Evolutionary conservation across 2,797 vertebrate species (phyloP), one percentile per base, ranked within the genome.

Genomic region (Enoplosus armatus): DNA sequence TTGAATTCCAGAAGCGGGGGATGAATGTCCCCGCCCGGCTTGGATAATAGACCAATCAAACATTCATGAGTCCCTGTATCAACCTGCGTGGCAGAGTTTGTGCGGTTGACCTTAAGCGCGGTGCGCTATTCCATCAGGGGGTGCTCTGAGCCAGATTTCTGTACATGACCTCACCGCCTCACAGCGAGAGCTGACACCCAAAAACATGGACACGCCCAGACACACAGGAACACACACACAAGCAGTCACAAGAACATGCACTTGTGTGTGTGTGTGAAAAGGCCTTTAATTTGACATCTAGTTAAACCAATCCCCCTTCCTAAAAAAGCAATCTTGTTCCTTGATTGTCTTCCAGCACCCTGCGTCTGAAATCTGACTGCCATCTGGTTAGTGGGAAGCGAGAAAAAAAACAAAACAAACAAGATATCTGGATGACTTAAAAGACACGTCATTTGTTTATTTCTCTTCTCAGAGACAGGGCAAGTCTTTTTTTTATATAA

Each of bases 341-440:
- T 92, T 93, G 93, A 94, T 93, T 92, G 90, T 93, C 90, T 92
- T 94, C 89, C 91, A 93, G 90, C 90, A 87, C 75, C 86, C 86
- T 76, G 89, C 66, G 89, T 90, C 88, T 92, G 87, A 93, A 92
- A 94, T 94, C 91, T 89, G 92, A 92, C 88, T 85, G 87, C 93
- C 93, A 94, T 95, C 90, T 93, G 91, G 90, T 92, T 83, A 73
- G 87, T 88, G 89, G 85, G 91, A 92, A 85, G 91, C 31, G 68
- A 69, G 60, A 65, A n/a, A 65, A 67, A 72, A 83, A 82, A 77
- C 63, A 51, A 56, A 66, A 72, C 43, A 62, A 56, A 50, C 35
- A 67, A 75, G 71, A 89, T 85, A 90, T 85, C 85, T 89, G 83
- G 80, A 87, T 89, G 87, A 87, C 89, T 87, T 89, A 79, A 84